phyloP scores from a whole-genome alignment of 2,113 vertebrate species.

The Strix uralensis region DNA sequence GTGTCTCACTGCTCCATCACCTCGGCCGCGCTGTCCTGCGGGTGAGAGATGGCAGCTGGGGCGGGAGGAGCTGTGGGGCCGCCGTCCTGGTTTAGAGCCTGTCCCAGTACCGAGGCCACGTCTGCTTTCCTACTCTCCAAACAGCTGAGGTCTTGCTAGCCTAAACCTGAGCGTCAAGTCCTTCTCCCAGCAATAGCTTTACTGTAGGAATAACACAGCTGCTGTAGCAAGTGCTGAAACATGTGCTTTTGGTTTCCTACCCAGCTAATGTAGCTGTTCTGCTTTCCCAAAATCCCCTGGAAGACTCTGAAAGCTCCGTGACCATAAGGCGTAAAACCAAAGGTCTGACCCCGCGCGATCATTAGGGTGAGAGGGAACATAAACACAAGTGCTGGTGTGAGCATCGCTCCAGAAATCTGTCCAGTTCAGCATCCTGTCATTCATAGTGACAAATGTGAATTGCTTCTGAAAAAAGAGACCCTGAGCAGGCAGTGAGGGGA shows the following conservation, averaged over 20 bases:
- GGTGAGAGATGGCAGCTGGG: neutral
- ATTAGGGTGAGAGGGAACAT: neutral
- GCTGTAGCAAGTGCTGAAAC: neutral
- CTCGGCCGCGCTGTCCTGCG: neutral
- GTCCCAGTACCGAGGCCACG: fast-evolving
- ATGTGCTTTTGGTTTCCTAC: neutral
- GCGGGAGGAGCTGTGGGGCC: neutral
- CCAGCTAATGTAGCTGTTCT: neutral
- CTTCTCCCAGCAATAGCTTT: neutral
- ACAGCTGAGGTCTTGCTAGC: neutral
- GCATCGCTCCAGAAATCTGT: neutral
- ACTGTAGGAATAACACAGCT: neutral
- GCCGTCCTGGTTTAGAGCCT: neutral
- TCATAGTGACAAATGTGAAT: neutral
- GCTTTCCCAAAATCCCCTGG: neutral
- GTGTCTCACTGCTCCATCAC: neutral
- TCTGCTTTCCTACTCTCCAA: neutral
- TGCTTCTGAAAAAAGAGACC: neutral
- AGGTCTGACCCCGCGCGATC: neutral
- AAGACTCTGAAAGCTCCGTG: neutral
- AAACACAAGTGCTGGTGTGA: neutral
- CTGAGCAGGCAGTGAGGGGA: neutral
- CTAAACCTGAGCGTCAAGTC: neutral
- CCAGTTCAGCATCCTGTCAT: neutral
- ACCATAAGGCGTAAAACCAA: neutral